Evolutionary conservation across 2,888 invertebrate species (phyloP).

Genomic region (Eledone cirrhosa): DNA sequence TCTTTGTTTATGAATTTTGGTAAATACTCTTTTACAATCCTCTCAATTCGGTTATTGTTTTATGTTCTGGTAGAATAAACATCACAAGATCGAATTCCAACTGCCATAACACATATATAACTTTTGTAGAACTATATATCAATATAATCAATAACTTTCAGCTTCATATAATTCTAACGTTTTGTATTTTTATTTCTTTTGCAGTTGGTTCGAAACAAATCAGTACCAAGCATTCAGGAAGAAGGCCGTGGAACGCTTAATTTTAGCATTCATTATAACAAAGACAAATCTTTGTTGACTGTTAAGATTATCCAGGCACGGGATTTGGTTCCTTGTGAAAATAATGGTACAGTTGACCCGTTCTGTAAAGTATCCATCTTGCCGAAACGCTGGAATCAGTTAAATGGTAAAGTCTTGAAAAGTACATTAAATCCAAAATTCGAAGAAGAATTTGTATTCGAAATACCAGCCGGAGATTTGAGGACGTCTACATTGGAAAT

Average conservation of each 20-base stretch:
- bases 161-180: no score
- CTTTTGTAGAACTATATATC: no score
- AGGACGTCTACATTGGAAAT: constrained; percentile 73
- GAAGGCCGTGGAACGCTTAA: constrained; percentile 75
- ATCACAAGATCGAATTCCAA: no score
- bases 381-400: constrained; percentile 69
- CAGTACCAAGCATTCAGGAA: constrained; percentile 58
- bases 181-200: background rate
- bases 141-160: no score
- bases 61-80: no score
- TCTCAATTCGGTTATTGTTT: no score
- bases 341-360: constrained; percentile 69
- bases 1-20: no score
- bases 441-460: constrained; percentile 77
- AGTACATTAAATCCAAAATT: constrained; percentile 76
- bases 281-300: constrained; percentile 73
- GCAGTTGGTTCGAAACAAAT: constrained; percentile 49
- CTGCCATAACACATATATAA: no score
- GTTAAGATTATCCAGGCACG: constrained; percentile 75
- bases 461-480: constrained; percentile 69
- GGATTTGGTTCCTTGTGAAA: constrained; percentile 60
- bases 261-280: constrained; percentile 74
- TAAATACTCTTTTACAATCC: no score
- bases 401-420: constrained; percentile 71
- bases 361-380: constrained; percentile 89